These are phyloP conservation scores for Drosophila kuntzei DNA, from an alignment of 2,888 invertebrate genomes.

Conservation along the genomic window DNA sequence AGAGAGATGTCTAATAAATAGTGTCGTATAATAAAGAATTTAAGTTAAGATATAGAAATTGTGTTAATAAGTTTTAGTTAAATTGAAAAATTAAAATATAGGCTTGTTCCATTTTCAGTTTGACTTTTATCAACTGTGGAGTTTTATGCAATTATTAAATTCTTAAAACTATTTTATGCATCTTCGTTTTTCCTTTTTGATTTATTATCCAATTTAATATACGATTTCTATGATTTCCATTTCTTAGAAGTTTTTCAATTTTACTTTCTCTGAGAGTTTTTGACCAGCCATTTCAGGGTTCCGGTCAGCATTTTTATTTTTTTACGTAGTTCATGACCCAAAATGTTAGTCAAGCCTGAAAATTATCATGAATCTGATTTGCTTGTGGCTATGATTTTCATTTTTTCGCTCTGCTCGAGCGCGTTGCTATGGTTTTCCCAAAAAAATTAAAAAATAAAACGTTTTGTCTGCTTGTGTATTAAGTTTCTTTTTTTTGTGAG, in stretches of 20 bases:
- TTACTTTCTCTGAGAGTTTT: constrained; percentile 4
- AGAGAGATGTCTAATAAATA: background rate
- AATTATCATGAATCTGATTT: constrained; percentile 52
- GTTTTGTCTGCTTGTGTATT: constrained; percentile 28
- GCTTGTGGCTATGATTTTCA: constrained; percentile 44
- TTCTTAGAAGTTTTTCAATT: constrained; percentile 5
- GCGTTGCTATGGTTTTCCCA: constrained; percentile 21
- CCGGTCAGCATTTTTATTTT: constrained; percentile 25
- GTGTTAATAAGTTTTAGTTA: too few relatives aligned
- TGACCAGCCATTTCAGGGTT: constrained; percentile 11
- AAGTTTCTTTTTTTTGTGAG: constrained; percentile 8
- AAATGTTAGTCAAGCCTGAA: constrained; percentile 66
- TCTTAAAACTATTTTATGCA: background rate
- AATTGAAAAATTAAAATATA: too few relatives aligned
- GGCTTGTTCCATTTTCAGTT: too few relatives aligned
- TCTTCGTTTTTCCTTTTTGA: background rate
- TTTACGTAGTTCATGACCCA: constrained; percentile 59
- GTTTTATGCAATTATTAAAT: background rate
- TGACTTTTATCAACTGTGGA: too few relatives aligned
- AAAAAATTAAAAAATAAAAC: constrained; percentile 7
- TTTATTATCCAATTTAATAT: background rate
- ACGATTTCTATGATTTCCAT: background rate
- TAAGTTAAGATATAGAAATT: too few relatives aligned
- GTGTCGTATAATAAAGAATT: background rate
- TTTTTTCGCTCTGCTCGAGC: constrained; percentile 54